A percentile compares a stretch with the other conserved stretches of the same genome.
Conservation (phyloP, 1,140 invertebrate genomes). For the Bombus ignitus region DNA sequence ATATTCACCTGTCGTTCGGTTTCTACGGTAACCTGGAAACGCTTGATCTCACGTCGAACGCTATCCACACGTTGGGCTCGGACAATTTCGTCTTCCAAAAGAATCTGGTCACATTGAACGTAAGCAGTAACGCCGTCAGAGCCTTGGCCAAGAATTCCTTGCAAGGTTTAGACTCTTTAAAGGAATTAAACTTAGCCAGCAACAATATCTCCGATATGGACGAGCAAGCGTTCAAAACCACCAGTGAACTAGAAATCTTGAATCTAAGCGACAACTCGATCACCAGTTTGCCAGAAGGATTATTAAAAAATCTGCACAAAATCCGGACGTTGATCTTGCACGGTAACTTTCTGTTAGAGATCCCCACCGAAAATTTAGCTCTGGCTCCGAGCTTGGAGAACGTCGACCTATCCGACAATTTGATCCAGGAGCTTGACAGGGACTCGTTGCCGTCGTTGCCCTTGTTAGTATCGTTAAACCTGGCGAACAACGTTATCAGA, state of each 20-base stretch:
- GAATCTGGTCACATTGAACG: slow-evolving; percentile 88
- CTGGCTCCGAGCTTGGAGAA: slow-evolving; percentile 86
- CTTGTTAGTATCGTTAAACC: slow-evolving; percentile 85
- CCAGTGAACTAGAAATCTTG: slow-evolving; percentile 87
- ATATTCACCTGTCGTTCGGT: slow-evolving; percentile 87
- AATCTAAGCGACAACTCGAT: slow-evolving; percentile 90
- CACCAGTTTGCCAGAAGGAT: slow-evolving; percentile 86
- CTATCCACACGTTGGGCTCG: slow-evolving; percentile 89
- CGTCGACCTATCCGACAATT: slow-evolving; percentile 88
- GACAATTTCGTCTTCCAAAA: slow-evolving; percentile 91
- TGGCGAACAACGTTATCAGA: slow-evolving; percentile 89
- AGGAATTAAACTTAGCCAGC: slow-evolving; percentile 88
- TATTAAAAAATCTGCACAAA: slow-evolving; percentile 88
- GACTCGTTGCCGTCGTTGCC: slow-evolving; percentile 87
- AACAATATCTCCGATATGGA: slow-evolving; percentile 91
- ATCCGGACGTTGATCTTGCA: slow-evolving; percentile 88
- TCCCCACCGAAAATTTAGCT: slow-evolving; percentile 87
- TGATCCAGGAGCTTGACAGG: slow-evolving; percentile 87
- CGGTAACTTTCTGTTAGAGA: slow-evolving; percentile 90
- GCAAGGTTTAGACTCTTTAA: slow-evolving; percentile 87
- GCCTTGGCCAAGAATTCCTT: slow-evolving; percentile 89
- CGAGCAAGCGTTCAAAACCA: slow-evolving; percentile 87
- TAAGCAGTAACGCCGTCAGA: slow-evolving; percentile 89
- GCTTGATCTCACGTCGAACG: slow-evolving; percentile 92
- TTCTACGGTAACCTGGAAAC: slow-evolving; percentile 91